These are phyloP conservation scores for Heterodera carotae DNA, from an alignment of 1,140 invertebrate species.

Conservation along the genomic window DNA sequence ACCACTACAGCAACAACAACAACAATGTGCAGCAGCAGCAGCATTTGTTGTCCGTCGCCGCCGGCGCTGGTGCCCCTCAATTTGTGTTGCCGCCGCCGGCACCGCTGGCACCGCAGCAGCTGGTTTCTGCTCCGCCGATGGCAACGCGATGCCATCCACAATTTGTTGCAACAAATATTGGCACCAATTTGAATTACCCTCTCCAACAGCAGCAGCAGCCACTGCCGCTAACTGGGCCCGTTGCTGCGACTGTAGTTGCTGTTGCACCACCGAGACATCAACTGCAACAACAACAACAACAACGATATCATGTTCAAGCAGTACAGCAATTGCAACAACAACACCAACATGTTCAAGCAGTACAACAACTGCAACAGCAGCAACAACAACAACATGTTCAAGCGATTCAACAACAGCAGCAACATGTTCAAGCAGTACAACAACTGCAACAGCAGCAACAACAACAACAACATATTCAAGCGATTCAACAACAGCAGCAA, in stretches of 20 bases:
- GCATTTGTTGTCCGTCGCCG: no score
- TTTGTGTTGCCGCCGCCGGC: not conserved
- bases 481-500: no score
- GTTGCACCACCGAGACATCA: not conserved
- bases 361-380: not conserved
- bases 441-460: not conserved
- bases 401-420: no score
- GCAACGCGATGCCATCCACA: not conserved
- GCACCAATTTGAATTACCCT: not conserved
- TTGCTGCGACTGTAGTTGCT: not conserved
- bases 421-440: not conserved
- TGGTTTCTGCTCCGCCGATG: no score
- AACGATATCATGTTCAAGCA: no score
- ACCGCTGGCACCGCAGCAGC: not conserved
- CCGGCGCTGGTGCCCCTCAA: no score
- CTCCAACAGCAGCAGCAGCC: not conserved
- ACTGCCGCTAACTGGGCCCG: no score
- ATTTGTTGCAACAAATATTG: not conserved
- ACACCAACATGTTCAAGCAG: not conserved
- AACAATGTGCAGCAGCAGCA: no score
- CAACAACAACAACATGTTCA: not conserved
- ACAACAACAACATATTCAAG: no score
- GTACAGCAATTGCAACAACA: no score
- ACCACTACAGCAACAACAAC: no score
- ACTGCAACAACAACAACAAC: no score